Base-by-base conservation (phyloP, 2,113 vertebrate species). In the Sitta europaea region DNA sequence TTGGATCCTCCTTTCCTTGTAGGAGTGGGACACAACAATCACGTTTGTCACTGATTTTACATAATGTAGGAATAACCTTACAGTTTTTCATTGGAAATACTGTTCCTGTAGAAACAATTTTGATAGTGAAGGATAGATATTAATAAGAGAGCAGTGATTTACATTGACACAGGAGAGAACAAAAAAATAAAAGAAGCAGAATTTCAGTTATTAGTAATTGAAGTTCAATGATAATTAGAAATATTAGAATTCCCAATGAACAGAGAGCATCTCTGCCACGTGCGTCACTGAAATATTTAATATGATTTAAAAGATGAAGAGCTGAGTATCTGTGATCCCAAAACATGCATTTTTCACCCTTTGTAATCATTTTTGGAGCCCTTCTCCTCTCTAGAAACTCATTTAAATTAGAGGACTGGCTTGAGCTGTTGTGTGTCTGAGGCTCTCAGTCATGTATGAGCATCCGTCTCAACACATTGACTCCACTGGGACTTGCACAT, bases 1-100 rank as follows among this genome's bases (percentile, higher is more conserved):
- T 50, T 63, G 18, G 2, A 14, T 43, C 3, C 5, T 78, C 2
- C 31, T 28, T 54, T 65, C 14, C 28, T 42, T 36, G 18, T 38
- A 33, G 14, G 18, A 42, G 6, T 57, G 12, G 12, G 51, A 57
- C 18, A 13, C 0, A 0, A 16, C 5, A 50, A 43, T 65, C 4
- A 27, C 0, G 0, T 48, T 68, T 74, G 3, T 53, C 25, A 38
- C 6, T 35, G 73, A 51, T 48, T 74, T 88, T 85, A 33, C 2
- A 1, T 43, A 88, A 81, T 42, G 5, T 20, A 54, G 20, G 43
- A 36, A 62, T 29, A 74, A 8, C 19, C 7, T 74, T 58, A 22
- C 16, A n/a, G 29, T 35, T 22, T 79, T 82, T 50, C 66, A 65
- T 23, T 22, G 75, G 19, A 65, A 80, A 35, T 9, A 51, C 2